Evolutionary conservation across 2,797 vertebrate genomes (phyloP), one percentile per base, ranked within the genome.

Genomic region (Sebastes steindachneri): DNA sequence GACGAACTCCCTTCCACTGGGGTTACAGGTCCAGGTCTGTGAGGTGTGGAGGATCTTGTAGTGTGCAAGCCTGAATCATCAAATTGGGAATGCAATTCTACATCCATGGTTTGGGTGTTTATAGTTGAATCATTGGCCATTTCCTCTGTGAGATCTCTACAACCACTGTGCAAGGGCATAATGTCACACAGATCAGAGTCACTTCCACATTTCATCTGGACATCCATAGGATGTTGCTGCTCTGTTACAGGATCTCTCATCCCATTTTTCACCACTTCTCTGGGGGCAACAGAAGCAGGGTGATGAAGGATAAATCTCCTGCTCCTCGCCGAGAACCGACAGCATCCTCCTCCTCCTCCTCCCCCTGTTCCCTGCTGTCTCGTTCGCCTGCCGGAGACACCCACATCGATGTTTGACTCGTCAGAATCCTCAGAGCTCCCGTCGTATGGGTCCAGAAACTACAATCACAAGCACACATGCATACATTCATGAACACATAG

Each of bases 401-500:
- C 17, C 6, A 14, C 35, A 1, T 71, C 41, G 26, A 66, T 3
- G 19, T 70, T 87, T 3, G 90, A 89, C 17, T 83, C 80, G 3
- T 89, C 67, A 0, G 94, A 89, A 28, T 97, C 96, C 87, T 99
- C 97, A 1, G 95, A 96, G 82, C 97, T 96, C 0, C 96, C 96
- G 5, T 97, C 96, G 0, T 96, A 96, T 0, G 96, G 96, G 90
- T 97, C 97, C 94, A 94, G 80, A 88, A 94, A 92, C 98, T 98
- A 75, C 6, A 88, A 80, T 23, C 19, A 75, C 2, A 45, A 73
- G 41, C 4, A 74, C 37, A 84, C 1, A 28, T 7, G 23, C 14
- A 33, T n/a, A 29, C 3, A 65, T 29, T 59, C 5, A 66, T 68
- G 3, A 73, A 73, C 3, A 75, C 35, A 60, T 1, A 33, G 19